Evolutionary conservation across 2,113 vertebrate species (phyloP).

Genomic region (Seriola rivoliana): DNA sequence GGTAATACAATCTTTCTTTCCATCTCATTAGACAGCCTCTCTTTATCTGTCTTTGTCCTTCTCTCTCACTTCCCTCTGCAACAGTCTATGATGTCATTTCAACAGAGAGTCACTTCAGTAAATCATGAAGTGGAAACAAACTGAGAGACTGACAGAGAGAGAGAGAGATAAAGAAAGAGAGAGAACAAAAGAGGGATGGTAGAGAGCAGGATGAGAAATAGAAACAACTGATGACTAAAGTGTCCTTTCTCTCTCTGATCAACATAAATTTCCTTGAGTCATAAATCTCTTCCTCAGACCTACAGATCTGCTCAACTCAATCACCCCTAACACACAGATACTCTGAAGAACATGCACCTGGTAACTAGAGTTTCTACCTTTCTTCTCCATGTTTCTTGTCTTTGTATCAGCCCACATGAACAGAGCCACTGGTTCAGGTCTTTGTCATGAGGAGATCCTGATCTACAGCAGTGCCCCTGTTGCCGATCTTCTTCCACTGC

Average conservation of each 20-base stretch:
- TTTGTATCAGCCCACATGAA: background rate
- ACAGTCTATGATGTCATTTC: conserved; percentile 5
- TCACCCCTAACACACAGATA: too few species aligned
- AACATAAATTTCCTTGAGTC: conserved; percentile 4
- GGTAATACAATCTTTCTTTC: conserved; percentile 22
- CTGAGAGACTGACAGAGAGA: background rate
- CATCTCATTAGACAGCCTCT: conserved; percentile 28
- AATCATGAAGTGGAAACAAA: background rate
- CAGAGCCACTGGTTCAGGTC: background rate
- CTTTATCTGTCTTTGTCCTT: conserved; percentile 21
- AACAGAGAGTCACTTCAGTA: conserved; percentile 6
- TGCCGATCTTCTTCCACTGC: conserved; percentile 5
- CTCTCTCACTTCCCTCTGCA: conserved; percentile 7
- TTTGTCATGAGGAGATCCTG: conserved; percentile 1
- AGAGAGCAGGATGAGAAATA: conserved; percentile 6
- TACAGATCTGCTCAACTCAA: background rate
- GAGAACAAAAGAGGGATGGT: background rate
- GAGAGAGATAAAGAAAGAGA: background rate
- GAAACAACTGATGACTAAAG: conserved; percentile 13
- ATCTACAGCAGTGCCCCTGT: background rate
- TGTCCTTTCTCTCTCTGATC: conserved; percentile 29
- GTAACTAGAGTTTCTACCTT: background rate
- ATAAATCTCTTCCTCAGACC: conserved; percentile 30
- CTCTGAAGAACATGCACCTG: too few species aligned
- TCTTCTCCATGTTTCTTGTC: background rate